Percentiles rank a stretch among this genome's conserved stretches.
phyloP scores from a whole-genome alignment of 1,140 invertebrate genomes.

The Leptonema lineaticorne region DNA sequence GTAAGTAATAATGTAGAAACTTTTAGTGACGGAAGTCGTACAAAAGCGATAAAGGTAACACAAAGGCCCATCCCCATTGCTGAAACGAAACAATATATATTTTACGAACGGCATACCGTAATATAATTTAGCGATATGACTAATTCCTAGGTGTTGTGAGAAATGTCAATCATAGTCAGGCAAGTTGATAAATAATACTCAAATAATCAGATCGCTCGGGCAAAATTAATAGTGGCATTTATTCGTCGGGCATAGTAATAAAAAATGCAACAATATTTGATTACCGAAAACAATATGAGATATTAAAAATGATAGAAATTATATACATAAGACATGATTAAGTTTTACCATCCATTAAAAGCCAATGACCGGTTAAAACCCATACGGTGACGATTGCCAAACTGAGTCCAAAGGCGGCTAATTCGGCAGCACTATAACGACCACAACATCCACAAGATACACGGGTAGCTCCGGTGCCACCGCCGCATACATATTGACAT shows the following conservation, averaged over 20 bases:
- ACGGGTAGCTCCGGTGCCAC: slow-evolving; percentile 75
- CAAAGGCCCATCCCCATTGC: slow-evolving; percentile 95
- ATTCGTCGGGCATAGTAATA: no score
- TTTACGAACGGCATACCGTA: neutral
- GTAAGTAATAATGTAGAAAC: slow-evolving; percentile 93
- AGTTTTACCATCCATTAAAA: slow-evolving; percentile 93
- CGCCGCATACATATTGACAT: slow-evolving; percentile 93
- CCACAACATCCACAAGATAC: slow-evolving; percentile 93
- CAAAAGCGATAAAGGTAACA: slow-evolving; percentile 96
- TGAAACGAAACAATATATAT: slow-evolving; percentile 46
- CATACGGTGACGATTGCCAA: slow-evolving; percentile 94
- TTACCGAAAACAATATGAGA: neutral
- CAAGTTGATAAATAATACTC: no score
- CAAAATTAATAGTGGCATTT: no score
- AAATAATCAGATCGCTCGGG: no score
- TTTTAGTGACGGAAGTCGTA: slow-evolving; percentile 92
- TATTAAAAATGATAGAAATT: neutral
- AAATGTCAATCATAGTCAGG: no score
- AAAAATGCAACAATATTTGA: no score
- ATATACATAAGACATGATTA: neutral
- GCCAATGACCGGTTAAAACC: slow-evolving; percentile 96
- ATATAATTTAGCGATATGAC: neutral
- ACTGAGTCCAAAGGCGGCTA: slow-evolving; percentile 89
- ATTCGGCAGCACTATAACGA: slow-evolving; percentile 88
- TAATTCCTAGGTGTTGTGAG: no score